Base-by-base conservation (phyloP, 1,140 invertebrate species). In the Drosophila kohkoa region DNA sequence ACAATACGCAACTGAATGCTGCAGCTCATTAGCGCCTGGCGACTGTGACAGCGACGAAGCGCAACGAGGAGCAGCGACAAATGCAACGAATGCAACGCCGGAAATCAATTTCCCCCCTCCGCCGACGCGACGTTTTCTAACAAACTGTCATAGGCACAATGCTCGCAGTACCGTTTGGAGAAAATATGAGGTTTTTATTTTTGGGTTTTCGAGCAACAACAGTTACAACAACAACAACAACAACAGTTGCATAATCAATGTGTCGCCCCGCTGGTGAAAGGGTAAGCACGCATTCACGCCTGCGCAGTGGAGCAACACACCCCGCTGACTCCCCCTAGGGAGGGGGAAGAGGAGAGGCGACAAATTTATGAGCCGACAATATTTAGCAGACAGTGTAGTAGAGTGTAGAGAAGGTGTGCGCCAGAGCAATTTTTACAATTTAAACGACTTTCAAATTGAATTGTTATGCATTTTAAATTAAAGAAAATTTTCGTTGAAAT, bases 21-120 rank as follows among this genome's bases (percentile, higher is more conserved):
- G 85, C 86, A 89, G 81, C 85, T 88, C 85, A 88, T 88, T 88
- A 89, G 80, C 85, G 85, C 85, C 85, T 85, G 71, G 67, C 57
- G 59, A 64, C 63, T 58, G 85, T 82, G 82, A 15, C 82, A 81
- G 85, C 82, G 82, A 38, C 35, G 35, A 38, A 38, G 35, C 35
- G 35, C 35, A 73, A 75, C 82, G 82, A 54, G 59, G 43, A 67
- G 55, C 69, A 51, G 65, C 69, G 52, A 68, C 51, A 28, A 35
- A 28, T 35, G 35, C 59, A 30, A 52, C 64, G 25, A 75, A 20
- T 68, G 52, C 75, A 25, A 25, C 20, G 79, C 85, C 85, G 85
- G 85, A 88, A 89, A 88, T 89, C 86, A 88, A 85, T 45, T 45
- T 38, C 16, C 6, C 52, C 35, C 46, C 52, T 28, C 46, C 20